These are phyloP conservation scores for Drosophila persimilis DNA, from an alignment of 1,140 invertebrate species.

Conservation along the genomic window DNA sequence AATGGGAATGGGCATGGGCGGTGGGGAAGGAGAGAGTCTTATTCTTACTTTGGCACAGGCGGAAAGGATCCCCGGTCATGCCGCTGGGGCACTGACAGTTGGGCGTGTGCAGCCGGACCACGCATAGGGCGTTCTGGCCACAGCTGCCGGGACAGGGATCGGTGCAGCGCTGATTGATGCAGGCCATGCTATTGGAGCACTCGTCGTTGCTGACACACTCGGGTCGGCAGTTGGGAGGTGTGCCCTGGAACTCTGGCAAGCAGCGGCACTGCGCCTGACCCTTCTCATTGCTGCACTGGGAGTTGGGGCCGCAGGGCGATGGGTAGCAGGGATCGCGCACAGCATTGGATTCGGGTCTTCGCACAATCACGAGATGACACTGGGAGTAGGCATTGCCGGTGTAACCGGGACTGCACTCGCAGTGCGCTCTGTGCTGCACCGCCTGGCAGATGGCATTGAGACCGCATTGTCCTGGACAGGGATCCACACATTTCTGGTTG, in stretches of 20 bases:
- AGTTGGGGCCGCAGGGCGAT: constrained; percentile 90
- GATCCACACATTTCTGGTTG: constrained; percentile 90
- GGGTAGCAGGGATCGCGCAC: constrained; percentile 87
- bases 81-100: constrained; percentile 88
- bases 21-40: neutral
- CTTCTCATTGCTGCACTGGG: constrained; percentile 87
- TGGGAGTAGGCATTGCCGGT: constrained; percentile 91
- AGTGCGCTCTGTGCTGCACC: constrained; percentile 88
- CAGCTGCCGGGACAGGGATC: constrained; percentile 91
- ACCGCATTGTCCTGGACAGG: constrained; percentile 91
- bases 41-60: constrained; percentile 83
- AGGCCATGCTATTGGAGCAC: constrained; percentile 86
- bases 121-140: constrained; percentile 88
- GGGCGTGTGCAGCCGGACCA: constrained; percentile 89
- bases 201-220: constrained; percentile 88
- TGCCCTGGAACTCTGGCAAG: constrained; percentile 86
- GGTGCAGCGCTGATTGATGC: constrained; percentile 87
- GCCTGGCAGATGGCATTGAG: constrained; percentile 89
- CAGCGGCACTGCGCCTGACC: constrained; percentile 86
- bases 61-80: constrained; percentile 89
- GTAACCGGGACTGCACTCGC: constrained; percentile 88
- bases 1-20: neutral
- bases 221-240: constrained; percentile 87
- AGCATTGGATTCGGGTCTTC: constrained; percentile 16
- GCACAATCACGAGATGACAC: constrained; percentile 88